Conservation (phyloP, 2,113 vertebrate species). For the Zeus faber region DNA sequence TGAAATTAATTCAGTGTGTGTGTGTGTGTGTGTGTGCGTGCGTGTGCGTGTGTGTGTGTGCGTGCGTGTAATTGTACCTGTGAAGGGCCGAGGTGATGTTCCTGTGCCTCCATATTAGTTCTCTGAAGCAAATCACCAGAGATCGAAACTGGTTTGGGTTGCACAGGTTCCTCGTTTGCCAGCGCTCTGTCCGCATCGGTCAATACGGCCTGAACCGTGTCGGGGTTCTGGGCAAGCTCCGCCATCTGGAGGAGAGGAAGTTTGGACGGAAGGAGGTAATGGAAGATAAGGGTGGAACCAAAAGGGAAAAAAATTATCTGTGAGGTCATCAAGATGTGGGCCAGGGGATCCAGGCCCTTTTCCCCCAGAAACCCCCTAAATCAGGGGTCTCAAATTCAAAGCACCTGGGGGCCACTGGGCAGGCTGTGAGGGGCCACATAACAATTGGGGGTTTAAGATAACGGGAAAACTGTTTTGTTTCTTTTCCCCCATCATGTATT, state of each 20-base stretch:
- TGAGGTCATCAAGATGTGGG: no score
- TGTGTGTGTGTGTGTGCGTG: not conserved
- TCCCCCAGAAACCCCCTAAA: no score
- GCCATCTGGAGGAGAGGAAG: constrained; percentile 38
- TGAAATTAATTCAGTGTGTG: not conserved
- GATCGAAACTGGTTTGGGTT: constrained; percentile 1
- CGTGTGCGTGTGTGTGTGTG: not conserved
- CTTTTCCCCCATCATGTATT: no score
- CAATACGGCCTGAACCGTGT: constrained; percentile 34
- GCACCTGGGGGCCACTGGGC: no score
- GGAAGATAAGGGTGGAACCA: no score
- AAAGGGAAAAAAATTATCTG: not conserved
- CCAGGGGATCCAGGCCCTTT: no score
- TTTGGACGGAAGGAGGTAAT: no score
- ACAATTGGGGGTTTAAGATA: no score
- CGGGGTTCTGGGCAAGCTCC: constrained; percentile 39
- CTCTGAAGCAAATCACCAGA: not conserved
- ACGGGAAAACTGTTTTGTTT: no score
- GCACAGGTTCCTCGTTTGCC: constrained; percentile 3
- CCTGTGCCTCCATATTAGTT: constrained; percentile 10
- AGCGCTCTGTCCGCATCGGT: constrained; percentile 19
- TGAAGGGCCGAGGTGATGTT: not conserved
- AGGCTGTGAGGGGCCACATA: no score
- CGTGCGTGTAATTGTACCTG: constrained; percentile 11
- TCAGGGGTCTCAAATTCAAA: no score